Conservation (phyloP, 2,797 vertebrate genomes). For the Numenius phaeopus region DNA sequence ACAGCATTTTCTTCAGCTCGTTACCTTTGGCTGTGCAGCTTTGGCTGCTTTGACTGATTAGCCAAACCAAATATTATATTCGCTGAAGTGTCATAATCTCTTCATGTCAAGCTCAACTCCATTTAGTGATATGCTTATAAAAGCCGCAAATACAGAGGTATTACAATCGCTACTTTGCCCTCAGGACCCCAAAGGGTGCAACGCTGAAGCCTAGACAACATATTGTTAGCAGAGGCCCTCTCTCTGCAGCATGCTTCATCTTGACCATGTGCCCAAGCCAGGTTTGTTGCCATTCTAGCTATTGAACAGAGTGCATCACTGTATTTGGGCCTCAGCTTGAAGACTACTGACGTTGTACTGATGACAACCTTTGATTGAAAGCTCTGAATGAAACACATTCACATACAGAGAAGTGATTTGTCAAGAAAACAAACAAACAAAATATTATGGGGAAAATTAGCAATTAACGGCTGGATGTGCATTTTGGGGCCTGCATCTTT, state of each 20-base stretch:
- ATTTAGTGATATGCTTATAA: neutral
- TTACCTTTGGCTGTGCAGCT: neutral
- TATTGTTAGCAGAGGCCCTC: neutral
- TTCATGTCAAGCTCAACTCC: neutral
- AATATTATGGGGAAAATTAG: neutral
- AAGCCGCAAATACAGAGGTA: neutral
- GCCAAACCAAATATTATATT: neutral
- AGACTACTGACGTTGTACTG: neutral
- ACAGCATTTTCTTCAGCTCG: neutral
- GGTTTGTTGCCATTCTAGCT: neutral
- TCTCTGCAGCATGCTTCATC: neutral
- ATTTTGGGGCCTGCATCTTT: neutral
- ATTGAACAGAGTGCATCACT: fast-evolving
- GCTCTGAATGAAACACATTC: neutral
- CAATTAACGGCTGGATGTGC: neutral
- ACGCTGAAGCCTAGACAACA: neutral
- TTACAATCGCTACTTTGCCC: fast-evolving
- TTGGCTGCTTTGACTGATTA: constrained; percentile 16
- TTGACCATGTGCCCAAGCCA: neutral
- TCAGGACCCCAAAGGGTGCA: neutral
- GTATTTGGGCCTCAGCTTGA: neutral
- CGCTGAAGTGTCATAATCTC: neutral
- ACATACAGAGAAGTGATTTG: neutral
- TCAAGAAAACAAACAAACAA: neutral
- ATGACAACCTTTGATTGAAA: neutral